These are phyloP conservation scores for Ennomos fuscantarius DNA, from an alignment of 2,888 invertebrate genomes.

Conservation along the genomic window DNA sequence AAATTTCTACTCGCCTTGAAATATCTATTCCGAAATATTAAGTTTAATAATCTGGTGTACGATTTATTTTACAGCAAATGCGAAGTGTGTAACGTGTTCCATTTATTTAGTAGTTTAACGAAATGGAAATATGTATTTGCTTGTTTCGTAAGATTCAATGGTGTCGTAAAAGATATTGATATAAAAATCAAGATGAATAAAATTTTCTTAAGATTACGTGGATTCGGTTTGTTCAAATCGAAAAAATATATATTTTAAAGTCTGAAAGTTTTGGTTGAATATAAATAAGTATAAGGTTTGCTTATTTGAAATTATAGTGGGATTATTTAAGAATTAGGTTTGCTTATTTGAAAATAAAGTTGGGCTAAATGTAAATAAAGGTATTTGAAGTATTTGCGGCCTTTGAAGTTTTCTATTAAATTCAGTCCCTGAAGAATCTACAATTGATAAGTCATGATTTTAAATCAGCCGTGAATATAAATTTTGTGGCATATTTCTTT, in stretches of 20 bases:
- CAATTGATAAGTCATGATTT: slow-evolving; percentile 23
- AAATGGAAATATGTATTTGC: too few species aligned
- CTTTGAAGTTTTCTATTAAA: slow-evolving; percentile 31
- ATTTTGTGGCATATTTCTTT: slow-evolving; percentile 4
- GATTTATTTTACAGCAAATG: slow-evolving; percentile 15
- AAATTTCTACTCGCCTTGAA: slow-evolving; percentile 66
- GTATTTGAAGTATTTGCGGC: slow-evolving; percentile 15
- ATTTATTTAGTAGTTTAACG: too few species aligned
- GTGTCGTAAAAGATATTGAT: too few species aligned
- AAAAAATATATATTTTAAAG: not conserved
- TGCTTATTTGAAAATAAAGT: slow-evolving; percentile 23
- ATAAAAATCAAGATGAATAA: too few species aligned
- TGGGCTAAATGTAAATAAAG: slow-evolving; percentile 18
- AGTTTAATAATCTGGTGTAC: slow-evolving; percentile 43
- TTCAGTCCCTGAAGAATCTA: slow-evolving; percentile 18
- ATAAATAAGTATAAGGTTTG: slow-evolving; percentile 16
- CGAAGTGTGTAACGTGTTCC: not conserved
- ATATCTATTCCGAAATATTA: slow-evolving; percentile 61
- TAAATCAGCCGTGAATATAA: slow-evolving; percentile 9
- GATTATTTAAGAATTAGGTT: slow-evolving; percentile 13
- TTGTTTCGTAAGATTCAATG: too few species aligned
- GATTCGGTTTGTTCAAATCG: too few species aligned
- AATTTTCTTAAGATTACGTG: too few species aligned
- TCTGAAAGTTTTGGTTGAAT: slow-evolving; percentile 1
- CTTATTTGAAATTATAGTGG: slow-evolving; percentile 23